Evolutionary conservation across 2,797 vertebrate genomes (phyloP).

Genomic region (Champsocephalus gunnari): DNA sequence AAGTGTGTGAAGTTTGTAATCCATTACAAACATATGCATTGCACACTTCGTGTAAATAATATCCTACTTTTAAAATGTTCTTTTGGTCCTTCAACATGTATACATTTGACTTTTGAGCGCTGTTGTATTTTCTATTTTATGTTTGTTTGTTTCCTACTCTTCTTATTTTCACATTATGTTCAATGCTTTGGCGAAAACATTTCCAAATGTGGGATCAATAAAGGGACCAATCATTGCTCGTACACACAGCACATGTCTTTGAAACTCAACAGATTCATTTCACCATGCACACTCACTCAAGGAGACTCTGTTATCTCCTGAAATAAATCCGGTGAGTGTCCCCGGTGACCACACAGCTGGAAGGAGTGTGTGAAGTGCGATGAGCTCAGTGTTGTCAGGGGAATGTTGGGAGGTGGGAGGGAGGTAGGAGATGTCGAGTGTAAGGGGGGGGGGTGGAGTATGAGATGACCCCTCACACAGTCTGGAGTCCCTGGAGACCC

Average conservation of each 20-base stretch:
- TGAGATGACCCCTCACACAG: constrained; percentile 68
- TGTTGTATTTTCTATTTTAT: no score
- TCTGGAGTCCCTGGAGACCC: constrained; percentile 66
- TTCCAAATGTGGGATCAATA: no score
- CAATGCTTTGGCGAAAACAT: no score
- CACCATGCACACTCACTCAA: background rate
- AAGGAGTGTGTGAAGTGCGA: constrained; percentile 47
- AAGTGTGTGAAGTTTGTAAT: constrained; percentile 27
- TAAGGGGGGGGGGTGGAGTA: constrained; percentile 9
- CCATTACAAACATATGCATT: no score
- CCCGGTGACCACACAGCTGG: constrained; percentile 56
- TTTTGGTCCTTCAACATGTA: no score
- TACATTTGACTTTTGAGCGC: no score
- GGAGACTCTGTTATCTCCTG: constrained; percentile 15
- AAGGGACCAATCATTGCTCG: background rate
- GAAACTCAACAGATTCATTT: constrained; percentile 1
- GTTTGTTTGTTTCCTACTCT: no score
- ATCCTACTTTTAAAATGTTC: no score
- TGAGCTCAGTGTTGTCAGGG: constrained; percentile 69
- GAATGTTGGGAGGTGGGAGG: constrained; percentile 31
- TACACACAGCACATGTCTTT: background rate
- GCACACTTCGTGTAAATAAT: no score
- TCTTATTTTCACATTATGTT: no score
- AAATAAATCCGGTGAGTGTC: constrained; percentile 32
- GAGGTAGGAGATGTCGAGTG: constrained; percentile 16